Base-by-base conservation (phyloP, 2,113 vertebrate genomes). In the Tapirus terrestris region DNA sequence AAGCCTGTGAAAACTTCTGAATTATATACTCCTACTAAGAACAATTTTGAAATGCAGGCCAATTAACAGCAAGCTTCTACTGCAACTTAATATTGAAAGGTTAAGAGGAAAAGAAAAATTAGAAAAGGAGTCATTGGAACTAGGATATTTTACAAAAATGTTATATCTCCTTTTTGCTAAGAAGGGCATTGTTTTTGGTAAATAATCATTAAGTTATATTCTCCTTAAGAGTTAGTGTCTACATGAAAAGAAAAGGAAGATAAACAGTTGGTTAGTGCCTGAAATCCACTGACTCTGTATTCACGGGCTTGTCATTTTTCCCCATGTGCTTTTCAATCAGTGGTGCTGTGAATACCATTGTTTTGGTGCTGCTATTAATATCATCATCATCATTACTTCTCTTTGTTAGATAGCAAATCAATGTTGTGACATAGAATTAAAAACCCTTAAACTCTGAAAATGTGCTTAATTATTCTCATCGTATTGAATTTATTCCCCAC, bases 331-430 rank as follows among this genome's bases (percentile, higher is more conserved):
- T 12, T 36, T 60, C 67, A 27, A 6, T 73, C 65, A 70, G 13
- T 14, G 23, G 0, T 4, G 3, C 18, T 48, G 29, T n/a, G 45
- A 56, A 9, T 3, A 12, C 31, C 7, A 1, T 14, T 29, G 13
- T 0, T 31, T 11, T 8, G 12, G 8, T 2, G 1, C 8, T 31
- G 4, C 48, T n/a, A 17, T 53, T 61, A 63, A 29, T 18, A 75
- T 45, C 45, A 72, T 25, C 2, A 17, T 56, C 39, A 67, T 27
- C 94, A 81, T 92, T 48, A 27, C 14, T 93, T 70, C 45, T 36
- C 70, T 84, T 79, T 68, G 82, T 53, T 81, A 96, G 83, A 84
- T 20, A 90, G 65, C 25, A 67, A 96, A 67, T 85, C 91, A 53
- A 48, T 33, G 81, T 36, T 60, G 58, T 31, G 27, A 73, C 67